Evolutionary conservation across 2,888 invertebrate genomes (phyloP), one percentile per base, ranked within the genome.

Genomic region (Troides aeacus): DNA sequence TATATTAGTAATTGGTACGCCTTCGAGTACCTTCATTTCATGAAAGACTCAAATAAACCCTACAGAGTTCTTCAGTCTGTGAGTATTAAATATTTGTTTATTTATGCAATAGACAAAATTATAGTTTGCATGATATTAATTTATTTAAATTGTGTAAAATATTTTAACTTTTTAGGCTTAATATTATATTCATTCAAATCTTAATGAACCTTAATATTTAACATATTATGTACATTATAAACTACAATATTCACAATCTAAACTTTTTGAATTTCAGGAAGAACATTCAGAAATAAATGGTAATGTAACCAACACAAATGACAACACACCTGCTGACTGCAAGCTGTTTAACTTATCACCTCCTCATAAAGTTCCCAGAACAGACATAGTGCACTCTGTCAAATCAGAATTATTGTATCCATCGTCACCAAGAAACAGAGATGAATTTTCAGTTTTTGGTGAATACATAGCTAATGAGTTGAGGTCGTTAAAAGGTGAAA

Each of bases 391-490:
- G 3, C 78, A 79, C 30, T 73, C 80, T 18, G 74, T 79, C 3
- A 87, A 88, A 76, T 72, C 84, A 15, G 89, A 90, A 64, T 59
- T 79, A 62, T 66, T 76, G 1, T 84, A 81, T 62, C 76, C 83
- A 1, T 58, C 79, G 10, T 50, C 77, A 63, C 72, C 79, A 2
- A 76, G 73, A 71, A 78, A 73, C 56, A 85, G 94, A 71, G 94
- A 94, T 76, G 94, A 94, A 72, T 94, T 93, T 76, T 81, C 93
- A 15, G 93, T 94, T 0, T 94, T 94, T 66, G 94, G 94, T 10
- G 94, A 94, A 82, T 94, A 94, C 73, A 85, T 94, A 67, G 94
- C 94, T 1, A 94, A 94, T 77, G 94, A 94, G 78, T 83, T 94
- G 74, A 84, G 94, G 8, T 93, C 93, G 56, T 83, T 94, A 23